These are phyloP conservation scores for Notocelia uddmanniana DNA, from an alignment of 2,888 invertebrate genomes.

Conservation along the genomic window DNA sequence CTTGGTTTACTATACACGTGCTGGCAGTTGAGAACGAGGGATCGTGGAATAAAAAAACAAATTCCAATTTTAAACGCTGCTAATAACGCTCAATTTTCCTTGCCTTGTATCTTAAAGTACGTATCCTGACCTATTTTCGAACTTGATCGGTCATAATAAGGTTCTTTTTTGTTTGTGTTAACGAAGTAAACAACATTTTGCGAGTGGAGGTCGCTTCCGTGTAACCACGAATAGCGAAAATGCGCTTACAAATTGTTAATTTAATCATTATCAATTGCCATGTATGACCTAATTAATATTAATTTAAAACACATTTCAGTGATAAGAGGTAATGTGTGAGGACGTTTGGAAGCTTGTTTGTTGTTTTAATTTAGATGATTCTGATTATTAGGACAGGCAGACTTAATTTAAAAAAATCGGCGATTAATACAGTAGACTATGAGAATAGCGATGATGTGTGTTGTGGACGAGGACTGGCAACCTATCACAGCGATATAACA, in stretches of 20 bases:
- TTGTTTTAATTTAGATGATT: neutral
- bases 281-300: constrained; percentile 42
- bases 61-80: constrained; percentile 31
- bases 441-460: too few species aligned
- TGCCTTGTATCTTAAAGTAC: neutral
- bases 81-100: constrained; percentile 34
- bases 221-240: constrained; percentile 23
- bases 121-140: neutral
- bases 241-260: constrained; percentile 24
- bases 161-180: constrained; percentile 22
- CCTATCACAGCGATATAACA: too few species aligned
- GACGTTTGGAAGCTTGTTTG: neutral
- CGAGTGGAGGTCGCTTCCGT: constrained; percentile 38
- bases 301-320: constrained; percentile 34
- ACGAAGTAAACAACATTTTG: constrained; percentile 35
- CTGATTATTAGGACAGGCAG: neutral
- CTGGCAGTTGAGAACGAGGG: constrained; percentile 9
- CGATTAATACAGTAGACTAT: too few species aligned
- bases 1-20: constrained; percentile 41
- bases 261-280: constrained; percentile 34
- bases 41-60: constrained; percentile 23
- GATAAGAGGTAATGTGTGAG: constrained; percentile 21
- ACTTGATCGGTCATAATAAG: neutral
- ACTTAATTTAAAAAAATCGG: too few species aligned
- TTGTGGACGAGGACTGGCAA: too few species aligned